These are phyloP conservation scores for Cerceris rybyensis DNA, from an alignment of 2,888 invertebrate species.

Conservation along the genomic window DNA sequence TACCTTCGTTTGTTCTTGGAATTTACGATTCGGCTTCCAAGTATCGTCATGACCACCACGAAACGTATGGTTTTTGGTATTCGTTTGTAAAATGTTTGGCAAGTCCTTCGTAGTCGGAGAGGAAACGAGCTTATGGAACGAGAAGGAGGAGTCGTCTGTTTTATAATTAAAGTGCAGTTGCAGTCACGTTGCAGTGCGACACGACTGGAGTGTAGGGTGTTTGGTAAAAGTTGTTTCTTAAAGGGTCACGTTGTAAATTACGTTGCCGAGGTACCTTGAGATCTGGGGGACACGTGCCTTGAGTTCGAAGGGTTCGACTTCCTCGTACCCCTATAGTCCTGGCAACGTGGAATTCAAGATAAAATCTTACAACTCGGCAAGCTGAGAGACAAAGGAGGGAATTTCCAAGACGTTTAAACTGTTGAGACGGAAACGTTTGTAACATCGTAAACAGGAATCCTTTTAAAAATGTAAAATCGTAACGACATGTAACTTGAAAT, in stretches of 20 bases:
- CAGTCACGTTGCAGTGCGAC: constrained; percentile 4
- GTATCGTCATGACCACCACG: too few relatives aligned
- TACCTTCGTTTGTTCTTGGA: neutral
- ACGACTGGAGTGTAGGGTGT: constrained; percentile 3
- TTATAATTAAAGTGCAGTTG: constrained; percentile 2
- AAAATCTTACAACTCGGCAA: constrained; percentile 8
- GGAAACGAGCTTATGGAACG: too few relatives aligned
- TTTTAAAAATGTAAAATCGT: too few relatives aligned
- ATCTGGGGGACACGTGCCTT: constrained; percentile 16
- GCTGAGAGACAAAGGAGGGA: neutral
- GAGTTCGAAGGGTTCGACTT: constrained; percentile 19
- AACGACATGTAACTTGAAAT: too few relatives aligned
- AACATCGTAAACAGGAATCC: too few relatives aligned
- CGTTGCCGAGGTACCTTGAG: neutral
- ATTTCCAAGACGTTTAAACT: too few relatives aligned
- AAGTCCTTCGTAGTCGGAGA: too few relatives aligned
- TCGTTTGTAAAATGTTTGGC: too few relatives aligned
- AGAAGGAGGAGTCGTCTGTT: neutral
- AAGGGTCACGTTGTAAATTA: constrained; percentile 32
- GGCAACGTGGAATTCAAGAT: neutral
- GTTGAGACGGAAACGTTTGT: too few relatives aligned
- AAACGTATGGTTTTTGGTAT: too few relatives aligned
- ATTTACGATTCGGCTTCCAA: too few relatives aligned
- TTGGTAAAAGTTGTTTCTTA: constrained; percentile 40
- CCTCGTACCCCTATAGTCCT: neutral